phyloP scores from a whole-genome alignment of 2,888 invertebrate genomes.

The Chrysina gloriosa region DNA sequence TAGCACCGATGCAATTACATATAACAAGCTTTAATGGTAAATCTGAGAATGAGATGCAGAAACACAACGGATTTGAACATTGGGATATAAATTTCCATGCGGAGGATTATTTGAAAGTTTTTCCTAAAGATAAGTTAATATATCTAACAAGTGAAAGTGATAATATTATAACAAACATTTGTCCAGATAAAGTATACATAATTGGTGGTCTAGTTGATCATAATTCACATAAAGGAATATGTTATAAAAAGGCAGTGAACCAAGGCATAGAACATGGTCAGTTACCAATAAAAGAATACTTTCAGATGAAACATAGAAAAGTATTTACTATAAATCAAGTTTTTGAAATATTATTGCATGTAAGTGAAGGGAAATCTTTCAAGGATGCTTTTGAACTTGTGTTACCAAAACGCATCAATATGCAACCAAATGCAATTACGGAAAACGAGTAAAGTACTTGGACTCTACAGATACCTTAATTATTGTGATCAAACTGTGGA shows the following conservation, averaged over 20 bases:
- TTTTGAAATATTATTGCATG: slow-evolving; percentile 82
- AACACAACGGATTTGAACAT: slow-evolving; percentile 88
- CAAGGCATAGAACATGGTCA: slow-evolving; percentile 84
- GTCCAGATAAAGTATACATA: slow-evolving; percentile 85
- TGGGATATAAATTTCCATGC: slow-evolving; percentile 89
- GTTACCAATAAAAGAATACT: slow-evolving; percentile 88
- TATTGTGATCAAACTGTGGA: too few species aligned
- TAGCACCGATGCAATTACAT: slow-evolving; percentile 83
- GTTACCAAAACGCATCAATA: slow-evolving; percentile 76
- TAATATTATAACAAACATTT: slow-evolving; percentile 80
- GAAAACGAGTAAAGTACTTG: too few species aligned
- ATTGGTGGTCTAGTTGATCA: slow-evolving; percentile 99
- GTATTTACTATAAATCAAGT: slow-evolving; percentile 97
- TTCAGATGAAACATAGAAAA: slow-evolving; percentile 91
- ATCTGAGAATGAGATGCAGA: slow-evolving; percentile 78
- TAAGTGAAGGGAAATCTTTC: slow-evolving; percentile 84
- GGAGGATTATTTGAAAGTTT: slow-evolving; percentile 75
- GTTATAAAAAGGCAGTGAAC: slow-evolving; percentile 82
- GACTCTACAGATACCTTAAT: too few species aligned
- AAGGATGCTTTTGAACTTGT: slow-evolving; percentile 81
- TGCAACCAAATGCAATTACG: too few species aligned
- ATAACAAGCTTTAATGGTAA: slow-evolving; percentile 83
- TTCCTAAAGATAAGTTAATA: slow-evolving; percentile 82
- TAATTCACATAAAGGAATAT: slow-evolving; percentile 94
- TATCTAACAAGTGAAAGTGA: slow-evolving; percentile 96